These are phyloP conservation scores for Coptodon bakossiorum DNA, from an alignment of 2,113 vertebrate genomes.

Conservation along the genomic window DNA sequence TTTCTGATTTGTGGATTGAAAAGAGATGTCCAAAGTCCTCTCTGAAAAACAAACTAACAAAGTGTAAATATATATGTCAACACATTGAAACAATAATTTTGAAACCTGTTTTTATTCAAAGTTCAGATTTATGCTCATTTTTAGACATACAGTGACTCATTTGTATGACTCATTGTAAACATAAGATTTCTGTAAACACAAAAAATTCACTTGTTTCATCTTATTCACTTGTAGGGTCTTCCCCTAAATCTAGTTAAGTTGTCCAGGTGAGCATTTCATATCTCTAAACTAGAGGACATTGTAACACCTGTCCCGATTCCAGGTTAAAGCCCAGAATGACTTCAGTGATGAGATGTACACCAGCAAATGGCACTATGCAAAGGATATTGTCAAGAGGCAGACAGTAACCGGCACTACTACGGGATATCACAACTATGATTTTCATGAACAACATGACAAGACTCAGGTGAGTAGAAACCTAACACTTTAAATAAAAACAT, in stretches of 20 bases:
- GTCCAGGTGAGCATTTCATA: background rate
- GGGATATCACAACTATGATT: constrained; percentile 36
- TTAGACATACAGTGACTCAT: background rate
- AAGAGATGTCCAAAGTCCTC: background rate
- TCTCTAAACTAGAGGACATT: background rate
- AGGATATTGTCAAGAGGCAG: constrained; percentile 19
- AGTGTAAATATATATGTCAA: background rate
- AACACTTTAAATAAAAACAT: background rate
- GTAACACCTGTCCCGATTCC: background rate
- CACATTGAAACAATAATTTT: background rate
- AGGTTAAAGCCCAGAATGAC: constrained; percentile 82
- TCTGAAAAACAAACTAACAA: background rate
- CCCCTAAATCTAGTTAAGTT: background rate
- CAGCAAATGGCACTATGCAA: constrained; percentile 82
- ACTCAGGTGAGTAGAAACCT: constrained; percentile 4
- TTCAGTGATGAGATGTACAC: constrained; percentile 79
- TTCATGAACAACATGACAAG: background rate
- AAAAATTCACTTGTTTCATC: background rate
- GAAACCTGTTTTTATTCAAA: background rate
- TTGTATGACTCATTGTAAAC: background rate
- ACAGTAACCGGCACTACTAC: constrained; percentile 12
- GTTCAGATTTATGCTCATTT: background rate
- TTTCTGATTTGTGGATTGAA: background rate
- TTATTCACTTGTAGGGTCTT: background rate
- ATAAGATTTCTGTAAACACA: background rate